Conservation (phyloP, 2,113 vertebrate genomes). For the Grantiella picta region DNA sequence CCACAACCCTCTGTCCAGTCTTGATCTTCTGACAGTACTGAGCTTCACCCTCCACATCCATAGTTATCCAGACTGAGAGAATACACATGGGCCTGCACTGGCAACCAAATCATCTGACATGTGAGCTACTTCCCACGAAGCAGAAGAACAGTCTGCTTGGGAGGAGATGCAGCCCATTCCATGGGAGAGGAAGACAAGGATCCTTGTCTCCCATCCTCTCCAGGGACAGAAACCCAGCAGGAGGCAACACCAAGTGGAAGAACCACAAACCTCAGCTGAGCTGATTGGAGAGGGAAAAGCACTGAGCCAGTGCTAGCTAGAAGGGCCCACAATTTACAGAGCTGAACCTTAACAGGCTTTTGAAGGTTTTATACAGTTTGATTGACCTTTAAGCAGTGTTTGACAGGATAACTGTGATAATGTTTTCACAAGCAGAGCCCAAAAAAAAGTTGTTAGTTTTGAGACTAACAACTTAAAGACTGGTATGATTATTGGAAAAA, state of each 20-base stretch:
- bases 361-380: neutral
- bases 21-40: neutral
- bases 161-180: neutral
- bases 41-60: neutral
- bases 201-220: neutral
- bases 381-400: neutral
- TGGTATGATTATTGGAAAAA: neutral
- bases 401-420: neutral
- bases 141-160: neutral
- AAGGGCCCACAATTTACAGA: neutral
- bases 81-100: neutral
- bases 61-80: neutral
- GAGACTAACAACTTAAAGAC: neutral
- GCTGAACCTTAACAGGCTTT: neutral
- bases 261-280: neutral
- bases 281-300: neutral
- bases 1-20: neutral
- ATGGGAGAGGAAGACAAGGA: neutral
- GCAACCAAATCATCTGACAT: neutral
- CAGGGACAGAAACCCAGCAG: fast-evolving
- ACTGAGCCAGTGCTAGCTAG: neutral
- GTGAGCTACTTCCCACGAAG: neutral
- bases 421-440: neutral
- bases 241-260: neutral
- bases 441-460: neutral